Evolutionary conservation across 2,888 invertebrate genomes (phyloP).

Genomic region (Athalia circularis): DNA sequence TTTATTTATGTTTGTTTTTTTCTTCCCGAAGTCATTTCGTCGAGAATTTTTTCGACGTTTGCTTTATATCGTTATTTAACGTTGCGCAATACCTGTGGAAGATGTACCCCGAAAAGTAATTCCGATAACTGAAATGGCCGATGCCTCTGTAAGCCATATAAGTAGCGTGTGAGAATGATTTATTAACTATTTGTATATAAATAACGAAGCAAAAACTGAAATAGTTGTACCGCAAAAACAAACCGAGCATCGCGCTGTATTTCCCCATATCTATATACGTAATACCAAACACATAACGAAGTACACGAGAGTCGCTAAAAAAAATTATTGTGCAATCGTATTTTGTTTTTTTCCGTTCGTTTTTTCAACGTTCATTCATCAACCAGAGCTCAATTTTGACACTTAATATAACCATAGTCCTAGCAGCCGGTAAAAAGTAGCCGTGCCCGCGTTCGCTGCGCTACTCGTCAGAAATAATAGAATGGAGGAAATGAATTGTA

Average conservation of each 20-base stretch:
- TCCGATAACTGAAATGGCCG: conserved; percentile 25
- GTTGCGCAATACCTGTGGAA: conserved; percentile 48
- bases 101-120: conserved; percentile 49
- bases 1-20: conserved; percentile 12
- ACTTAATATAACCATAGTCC: not conserved
- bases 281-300: too few species aligned
- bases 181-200: too few species aligned
- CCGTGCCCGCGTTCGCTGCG: not conserved
- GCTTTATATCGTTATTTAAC: not conserved
- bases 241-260: conserved; percentile 40
- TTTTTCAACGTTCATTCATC: conserved; percentile 14
- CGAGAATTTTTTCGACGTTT: not conserved
- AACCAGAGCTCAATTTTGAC: conserved; percentile 22
- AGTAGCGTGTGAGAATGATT: not conserved
- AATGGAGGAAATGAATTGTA: conserved; percentile 15
- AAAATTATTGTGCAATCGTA: not conserved
- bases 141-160: not conserved
- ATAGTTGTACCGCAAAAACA: conserved; percentile 2
- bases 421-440: not conserved
- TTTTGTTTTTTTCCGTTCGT: not conserved
- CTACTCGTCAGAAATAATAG: conserved; percentile 26
- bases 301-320: too few species aligned
- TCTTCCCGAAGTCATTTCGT: conserved; percentile 46
- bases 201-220: too few species aligned
- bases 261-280: too few species aligned